Base-by-base conservation (phyloP, 35 echinoderm and acorn worm genomes). In the Apostichopus parvimensis region DNA sequence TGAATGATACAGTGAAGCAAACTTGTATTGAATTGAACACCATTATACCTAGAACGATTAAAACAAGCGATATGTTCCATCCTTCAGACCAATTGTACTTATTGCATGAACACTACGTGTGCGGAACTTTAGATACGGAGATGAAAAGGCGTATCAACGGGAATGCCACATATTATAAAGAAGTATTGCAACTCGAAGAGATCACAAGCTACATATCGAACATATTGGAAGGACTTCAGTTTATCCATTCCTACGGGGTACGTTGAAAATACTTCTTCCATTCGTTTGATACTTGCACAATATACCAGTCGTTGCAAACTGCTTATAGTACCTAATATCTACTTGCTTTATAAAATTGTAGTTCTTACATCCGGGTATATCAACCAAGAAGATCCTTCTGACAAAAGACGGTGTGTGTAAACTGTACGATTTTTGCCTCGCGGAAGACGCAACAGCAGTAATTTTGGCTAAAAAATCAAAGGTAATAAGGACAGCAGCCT, bases 381-480 rank as follows among this genome's bases (percentile, higher is more conserved):
- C 21, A 45, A 80, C 78, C 4, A 80, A 80, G 78, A 80, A 80
- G 21, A 25, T 80, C 11, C 15, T 80, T 1, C 6, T 34, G 8
- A 34, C 78, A 80, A 34, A 80, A 25, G 6, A 8, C 26, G 78
- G 78, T 1, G 15, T 80, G 8, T 80, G 78, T 55, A 80, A 80
- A 80, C 24, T 80, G 0, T 80, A 80, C 45, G 78, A 80, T 80
- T 80, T 80, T 15, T 80, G 78, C 17, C 25, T 80, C 8, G 26
- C 24, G 8, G 78, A 24, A 45, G 78, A 80, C 15, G 78, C 78
- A n/a, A 9, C 78, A 80, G 25, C 25, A 25, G 25, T 25, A 25
- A 25, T 25, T 1, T 1, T 25, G 0, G 25, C 25, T 25, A 25
- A 25, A 1, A 25, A 25, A 25, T 25, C 25, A 25, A 25, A 25